Evolutionary conservation across 2,113 vertebrate species (phyloP).

Genomic region (Nematolebias whitei): DNA sequence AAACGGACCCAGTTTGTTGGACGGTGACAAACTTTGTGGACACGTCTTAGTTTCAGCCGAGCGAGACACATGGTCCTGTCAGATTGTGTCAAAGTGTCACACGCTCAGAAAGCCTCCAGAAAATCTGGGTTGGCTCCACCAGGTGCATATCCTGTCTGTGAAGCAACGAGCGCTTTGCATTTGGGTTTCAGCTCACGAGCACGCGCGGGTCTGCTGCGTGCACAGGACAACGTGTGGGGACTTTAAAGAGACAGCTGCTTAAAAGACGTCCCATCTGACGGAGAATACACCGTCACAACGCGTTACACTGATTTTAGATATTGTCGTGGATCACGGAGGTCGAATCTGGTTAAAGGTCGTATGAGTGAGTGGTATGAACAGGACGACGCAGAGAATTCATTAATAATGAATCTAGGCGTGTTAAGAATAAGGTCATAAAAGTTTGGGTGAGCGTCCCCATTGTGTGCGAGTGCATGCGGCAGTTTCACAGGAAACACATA

Average conservation of each 20-base stretch:
- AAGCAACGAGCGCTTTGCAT: conserved; percentile 52
- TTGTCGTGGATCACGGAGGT: not conserved
- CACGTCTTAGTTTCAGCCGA: conserved; percentile 21
- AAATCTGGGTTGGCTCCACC: conserved; percentile 61
- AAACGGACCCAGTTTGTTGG: not conserved
- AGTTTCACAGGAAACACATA: conserved; percentile 60
- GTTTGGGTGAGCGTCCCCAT: conserved; percentile 2
- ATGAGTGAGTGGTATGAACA: not conserved
- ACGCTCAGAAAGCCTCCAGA: conserved; percentile 43
- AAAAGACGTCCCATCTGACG: conserved; percentile 17
- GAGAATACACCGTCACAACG: not conserved
- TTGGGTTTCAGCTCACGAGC: conserved; percentile 50
- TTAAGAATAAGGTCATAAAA: conserved; percentile 27
- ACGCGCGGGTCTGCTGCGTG: conserved; percentile 13
- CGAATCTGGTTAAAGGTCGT: not conserved
- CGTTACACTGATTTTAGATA: not conserved
- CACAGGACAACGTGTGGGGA: too few species aligned
- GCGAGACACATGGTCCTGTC: conserved; percentile 46
- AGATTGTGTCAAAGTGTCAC: conserved; percentile 29
- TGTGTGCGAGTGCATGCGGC: conserved; percentile 40
- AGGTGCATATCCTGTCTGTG: conserved; percentile 68
- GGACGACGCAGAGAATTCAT: not conserved
- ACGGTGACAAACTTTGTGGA: not conserved
- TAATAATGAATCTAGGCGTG: not conserved
- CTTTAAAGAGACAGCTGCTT: conserved; percentile 6